Base-by-base conservation (phyloP, 2,888 invertebrate genomes). In the Ischnura elegans region DNA sequence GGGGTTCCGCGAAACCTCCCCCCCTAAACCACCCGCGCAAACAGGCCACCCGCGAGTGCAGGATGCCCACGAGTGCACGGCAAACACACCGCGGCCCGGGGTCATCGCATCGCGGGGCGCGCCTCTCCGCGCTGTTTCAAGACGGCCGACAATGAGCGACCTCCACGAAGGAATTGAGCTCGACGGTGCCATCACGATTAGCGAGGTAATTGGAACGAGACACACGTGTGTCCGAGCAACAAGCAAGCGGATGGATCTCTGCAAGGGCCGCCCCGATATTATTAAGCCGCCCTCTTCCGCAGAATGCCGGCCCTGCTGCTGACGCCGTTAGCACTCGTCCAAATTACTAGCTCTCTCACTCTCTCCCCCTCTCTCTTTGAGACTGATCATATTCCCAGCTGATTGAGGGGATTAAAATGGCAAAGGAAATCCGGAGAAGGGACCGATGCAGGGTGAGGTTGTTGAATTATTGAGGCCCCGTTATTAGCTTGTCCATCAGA, bases 351-450 rank as follows among this genome's bases (percentile, higher is more conserved):
- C 29, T 76, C 13, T 76, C 13, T 36, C 8, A 76, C 76, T 76
- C 76, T 2, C 36, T n/a, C n/a, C n/a, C n/a, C n/a, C n/a, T n/a
- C n/a, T n/a, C n/a, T n/a, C n/a, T n/a, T n/a, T n/a, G n/a, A n/a
- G n/a, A n/a, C n/a, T n/a, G n/a, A n/a, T n/a, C n/a, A n/a, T n/a
- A n/a, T n/a, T 76, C 36, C 36, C 4, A 36, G 76, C 36, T 36
- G 76, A 76, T 76, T 76, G 76, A 76, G 36, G 76, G 29, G 76
- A 76, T 76, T 76, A 76, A 76, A 76, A 76, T 76, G 76, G 29
- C 76, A 76, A 36, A 76, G 76, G 76, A 76, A 76, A 76, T 76
- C 76, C 76, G 76, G 76, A 76, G 76, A 76, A 8, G 76, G 6
- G 76, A 76, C 36, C 36, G 76, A 76, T 36, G 76, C 36, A 76